Percentiles rank a stretch among this genome's conserved stretches.
Evolutionary conservation across 2,797 vertebrate species (phyloP).

Genomic region (Lacerta agilis): DNA sequence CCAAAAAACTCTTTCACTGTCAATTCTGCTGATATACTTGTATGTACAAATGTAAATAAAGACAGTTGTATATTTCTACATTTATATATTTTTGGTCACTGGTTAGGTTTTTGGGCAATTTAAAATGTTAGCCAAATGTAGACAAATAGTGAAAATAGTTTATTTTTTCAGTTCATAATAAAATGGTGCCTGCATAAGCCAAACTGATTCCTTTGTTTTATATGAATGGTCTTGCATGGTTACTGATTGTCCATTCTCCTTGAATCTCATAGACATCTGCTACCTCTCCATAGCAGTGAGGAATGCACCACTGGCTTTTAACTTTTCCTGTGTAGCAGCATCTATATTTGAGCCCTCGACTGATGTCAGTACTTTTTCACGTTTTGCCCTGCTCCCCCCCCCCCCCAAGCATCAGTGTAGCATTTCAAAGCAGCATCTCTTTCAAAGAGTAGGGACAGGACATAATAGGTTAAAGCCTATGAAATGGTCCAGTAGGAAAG

Average conservation of each 20-base stretch:
- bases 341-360: neutral
- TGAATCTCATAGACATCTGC: neutral
- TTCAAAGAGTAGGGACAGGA: neutral
- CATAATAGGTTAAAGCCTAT: neutral
- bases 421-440: neutral
- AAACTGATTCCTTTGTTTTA: neutral
- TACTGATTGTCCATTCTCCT: neutral
- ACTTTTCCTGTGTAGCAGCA: too few species aligned
- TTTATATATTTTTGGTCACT: conserved; percentile 32
- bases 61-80: conserved; percentile 32
- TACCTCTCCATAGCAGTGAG: neutral
- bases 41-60: conserved; percentile 38
- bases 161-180: conserved; percentile 38
- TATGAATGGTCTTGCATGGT: neutral
- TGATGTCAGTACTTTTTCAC: too few species aligned
- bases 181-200: conserved; percentile 7
- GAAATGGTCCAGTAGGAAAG: neutral
- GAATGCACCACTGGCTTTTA: neutral
- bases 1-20: neutral
- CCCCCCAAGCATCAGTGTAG: neutral
- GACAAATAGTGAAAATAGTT: conserved; percentile 20
- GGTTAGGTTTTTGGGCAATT: conserved; percentile 3
- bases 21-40: neutral
- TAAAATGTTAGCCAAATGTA: neutral
- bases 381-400: neutral